Conservation (phyloP, 2,797 vertebrate genomes). For the Setipinna tenuifilis region DNA sequence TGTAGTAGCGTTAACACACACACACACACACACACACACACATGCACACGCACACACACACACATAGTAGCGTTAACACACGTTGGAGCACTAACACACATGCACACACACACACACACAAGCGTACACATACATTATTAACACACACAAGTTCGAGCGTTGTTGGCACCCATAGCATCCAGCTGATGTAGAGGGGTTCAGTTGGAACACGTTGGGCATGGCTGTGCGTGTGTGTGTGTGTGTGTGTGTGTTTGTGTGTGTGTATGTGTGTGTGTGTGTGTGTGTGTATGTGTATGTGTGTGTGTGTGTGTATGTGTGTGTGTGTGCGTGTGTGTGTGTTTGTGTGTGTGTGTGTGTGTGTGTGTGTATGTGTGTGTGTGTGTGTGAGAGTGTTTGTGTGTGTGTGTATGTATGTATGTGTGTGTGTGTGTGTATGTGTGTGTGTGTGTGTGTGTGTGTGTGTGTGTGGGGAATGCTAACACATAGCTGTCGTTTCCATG, state of each 20-base stretch:
- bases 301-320: no score
- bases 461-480: neutral
- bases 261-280: neutral
- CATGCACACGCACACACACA: neutral
- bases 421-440: neutral
- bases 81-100: neutral
- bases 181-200: no score
- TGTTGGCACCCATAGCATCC: no score
- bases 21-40: neutral
- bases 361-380: neutral
- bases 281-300: conserved; percentile 28
- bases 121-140: neutral
- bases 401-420: neutral
- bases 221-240: neutral
- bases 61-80: neutral
- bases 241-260: neutral
- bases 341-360: no score
- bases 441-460: neutral
- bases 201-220: no score
- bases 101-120: neutral
- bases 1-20: neutral
- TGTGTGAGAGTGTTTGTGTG: no score
- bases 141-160: no score
- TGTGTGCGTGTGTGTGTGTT: neutral
- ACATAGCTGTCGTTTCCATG: neutral